phyloP scores from a whole-genome alignment of 1,140 invertebrate genomes.

The Drosophila navojoa region DNA sequence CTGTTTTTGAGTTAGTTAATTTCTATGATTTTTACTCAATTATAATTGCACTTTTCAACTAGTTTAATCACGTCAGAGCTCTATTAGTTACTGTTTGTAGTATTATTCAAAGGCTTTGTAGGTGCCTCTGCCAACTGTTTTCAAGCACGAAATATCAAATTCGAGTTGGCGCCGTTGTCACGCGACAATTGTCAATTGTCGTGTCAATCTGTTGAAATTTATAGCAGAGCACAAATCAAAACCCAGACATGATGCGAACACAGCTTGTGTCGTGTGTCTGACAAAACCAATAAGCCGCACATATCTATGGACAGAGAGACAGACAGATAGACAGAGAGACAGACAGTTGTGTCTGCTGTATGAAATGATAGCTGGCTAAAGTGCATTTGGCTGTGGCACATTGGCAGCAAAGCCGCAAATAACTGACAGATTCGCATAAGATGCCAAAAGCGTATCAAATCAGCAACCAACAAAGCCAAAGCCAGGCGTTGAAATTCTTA shows the following conservation, averaged over 20 bases:
- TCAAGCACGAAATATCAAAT: constrained; percentile 21
- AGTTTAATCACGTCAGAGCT: background rate
- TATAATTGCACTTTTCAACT: background rate
- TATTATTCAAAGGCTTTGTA: background rate
- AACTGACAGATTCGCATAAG: constrained; percentile 53
- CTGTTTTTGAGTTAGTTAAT: too few relatives aligned
- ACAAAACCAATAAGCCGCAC: constrained; percentile 70
- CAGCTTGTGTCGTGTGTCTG: constrained; percentile 26
- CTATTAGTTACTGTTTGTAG: background rate
- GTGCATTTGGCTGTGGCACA: constrained; percentile 65
- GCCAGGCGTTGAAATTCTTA: constrained; percentile 53
- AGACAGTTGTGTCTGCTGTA: background rate
- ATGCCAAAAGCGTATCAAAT: constrained; percentile 56
- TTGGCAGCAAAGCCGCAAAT: constrained; percentile 61
- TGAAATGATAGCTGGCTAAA: constrained; percentile 69
- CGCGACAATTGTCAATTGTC: constrained; percentile 73
- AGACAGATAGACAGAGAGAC: background rate
- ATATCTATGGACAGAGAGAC: constrained; percentile 7
- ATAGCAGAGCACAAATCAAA: constrained; percentile 69
- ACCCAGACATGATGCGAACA: constrained; percentile 42
- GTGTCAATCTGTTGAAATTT: constrained; percentile 75
- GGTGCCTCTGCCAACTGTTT: background rate
- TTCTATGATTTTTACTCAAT: background rate
- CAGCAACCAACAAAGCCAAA: constrained; percentile 28
- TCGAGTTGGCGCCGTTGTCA: constrained; percentile 50